Evolutionary conservation across 2,797 vertebrate genomes (phyloP).

Genomic region (Cossypha caffra): DNA sequence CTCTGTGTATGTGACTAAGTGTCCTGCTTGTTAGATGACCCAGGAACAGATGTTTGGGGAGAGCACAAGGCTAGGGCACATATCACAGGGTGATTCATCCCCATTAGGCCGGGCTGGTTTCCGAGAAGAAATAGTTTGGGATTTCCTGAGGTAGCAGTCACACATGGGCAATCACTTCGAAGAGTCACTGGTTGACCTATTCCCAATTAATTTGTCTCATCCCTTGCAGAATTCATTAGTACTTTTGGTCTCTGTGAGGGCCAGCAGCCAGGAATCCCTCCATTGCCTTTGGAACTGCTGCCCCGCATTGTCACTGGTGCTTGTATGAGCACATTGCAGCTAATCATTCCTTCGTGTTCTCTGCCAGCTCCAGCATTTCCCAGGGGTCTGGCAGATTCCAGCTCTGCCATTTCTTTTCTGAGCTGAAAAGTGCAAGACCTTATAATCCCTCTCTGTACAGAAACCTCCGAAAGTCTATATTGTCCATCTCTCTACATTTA

Average conservation of each 20-base stretch:
- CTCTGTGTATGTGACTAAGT: neutral
- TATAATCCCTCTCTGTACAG: neutral
- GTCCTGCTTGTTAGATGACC: neutral
- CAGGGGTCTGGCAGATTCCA: neutral
- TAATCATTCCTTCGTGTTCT: neutral
- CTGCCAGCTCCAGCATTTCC: conserved; percentile 4
- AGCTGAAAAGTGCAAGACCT: neutral
- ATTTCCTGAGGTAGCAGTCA: neutral
- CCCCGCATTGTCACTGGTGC: neutral
- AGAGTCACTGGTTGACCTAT: neutral
- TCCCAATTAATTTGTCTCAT: neutral
- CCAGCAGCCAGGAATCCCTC: neutral
- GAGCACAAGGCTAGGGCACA: neutral
- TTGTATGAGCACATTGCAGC: neutral
- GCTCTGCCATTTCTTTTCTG: neutral
- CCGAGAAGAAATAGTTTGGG: neutral
- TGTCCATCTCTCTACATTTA: neutral
- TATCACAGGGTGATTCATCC: neutral
- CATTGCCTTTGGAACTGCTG: neutral
- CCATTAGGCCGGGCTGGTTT: neutral
- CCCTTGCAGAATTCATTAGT: neutral
- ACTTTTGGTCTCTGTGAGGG: neutral
- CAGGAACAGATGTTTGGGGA: neutral
- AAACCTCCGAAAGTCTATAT: neutral
- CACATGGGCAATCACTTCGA: neutral